A percentile compares a stretch with the other conserved stretches of the same genome.
phyloP scores from a whole-genome alignment of 35 echinoderm and acorn worm genomes.

The Lytechinus variegatus region DNA sequence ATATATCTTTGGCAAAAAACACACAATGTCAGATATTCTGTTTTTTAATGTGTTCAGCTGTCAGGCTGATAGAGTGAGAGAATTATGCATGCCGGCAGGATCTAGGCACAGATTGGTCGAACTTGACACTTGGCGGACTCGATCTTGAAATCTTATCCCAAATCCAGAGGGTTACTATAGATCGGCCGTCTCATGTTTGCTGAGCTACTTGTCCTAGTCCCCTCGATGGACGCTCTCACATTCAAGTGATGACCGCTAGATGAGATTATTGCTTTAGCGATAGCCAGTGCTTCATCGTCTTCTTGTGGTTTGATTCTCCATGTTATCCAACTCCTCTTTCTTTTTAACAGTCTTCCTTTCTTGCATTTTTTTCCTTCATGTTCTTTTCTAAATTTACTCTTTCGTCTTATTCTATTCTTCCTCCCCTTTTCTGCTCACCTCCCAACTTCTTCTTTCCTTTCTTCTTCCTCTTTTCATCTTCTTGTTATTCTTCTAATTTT shows the following conservation, averaged over 20 bases:
- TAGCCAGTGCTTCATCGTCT: not conserved
- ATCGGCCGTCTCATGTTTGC: not conserved
- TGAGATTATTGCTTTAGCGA: not conserved
- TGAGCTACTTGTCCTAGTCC: not conserved
- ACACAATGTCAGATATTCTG: not conserved
- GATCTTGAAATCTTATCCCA: not conserved
- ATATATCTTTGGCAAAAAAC: too few relatives aligned
- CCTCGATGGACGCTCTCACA: not conserved
- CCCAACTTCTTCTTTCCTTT: not conserved
- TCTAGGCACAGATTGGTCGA: not conserved
- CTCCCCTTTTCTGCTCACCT: not conserved
- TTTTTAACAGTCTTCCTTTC: too few relatives aligned
- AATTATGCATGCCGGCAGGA: not conserved
- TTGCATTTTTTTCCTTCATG: not conserved
- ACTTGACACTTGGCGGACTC: not conserved
- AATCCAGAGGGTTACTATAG: conserved; percentile 11
- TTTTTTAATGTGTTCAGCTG: not conserved
- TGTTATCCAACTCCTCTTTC: too few relatives aligned
- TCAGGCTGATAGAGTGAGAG: not conserved
- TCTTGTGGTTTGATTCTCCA: not conserved
- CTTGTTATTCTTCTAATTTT: not conserved
- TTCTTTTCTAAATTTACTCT: not conserved
- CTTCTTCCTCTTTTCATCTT: not conserved
- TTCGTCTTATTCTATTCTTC: not conserved
- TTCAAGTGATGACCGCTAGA: conserved; percentile 4